Percentiles rank a stretch among this genome's conserved stretches.
phyloP scores from a whole-genome alignment of 1,140 invertebrate species.

The Riptortus pedestris region DNA sequence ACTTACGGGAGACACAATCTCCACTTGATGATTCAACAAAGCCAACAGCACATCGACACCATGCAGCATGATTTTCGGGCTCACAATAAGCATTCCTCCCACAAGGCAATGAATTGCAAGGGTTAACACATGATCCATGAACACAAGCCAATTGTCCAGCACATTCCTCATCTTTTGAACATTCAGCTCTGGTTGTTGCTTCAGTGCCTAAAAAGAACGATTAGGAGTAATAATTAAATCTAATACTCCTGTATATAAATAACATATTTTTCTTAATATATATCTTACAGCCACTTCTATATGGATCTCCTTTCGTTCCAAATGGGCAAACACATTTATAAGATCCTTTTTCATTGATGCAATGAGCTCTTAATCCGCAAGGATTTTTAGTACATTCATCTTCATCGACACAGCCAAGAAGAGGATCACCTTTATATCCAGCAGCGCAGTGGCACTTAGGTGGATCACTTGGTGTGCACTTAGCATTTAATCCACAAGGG shows the following conservation, averaged over 20 bases:
- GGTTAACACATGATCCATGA: constrained; percentile 65
- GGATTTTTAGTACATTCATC: constrained; percentile 70
- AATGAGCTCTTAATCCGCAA: constrained; percentile 62
- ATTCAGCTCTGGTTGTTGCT: constrained; percentile 41
- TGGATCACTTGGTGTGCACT: constrained; percentile 79
- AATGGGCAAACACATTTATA: constrained; percentile 74
- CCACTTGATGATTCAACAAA: constrained; percentile 62
- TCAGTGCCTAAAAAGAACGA: constrained; percentile 21
- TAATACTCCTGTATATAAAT: background rate
- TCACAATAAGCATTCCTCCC: constrained; percentile 77
- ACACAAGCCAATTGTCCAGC: constrained; percentile 66
- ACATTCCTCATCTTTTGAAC: constrained; percentile 62
- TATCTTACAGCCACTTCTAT: constrained; percentile 61
- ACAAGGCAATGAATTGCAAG: constrained; percentile 65
- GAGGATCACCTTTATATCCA: constrained; percentile 73
- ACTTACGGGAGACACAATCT: constrained; percentile 64
- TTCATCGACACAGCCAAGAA: constrained; percentile 64
- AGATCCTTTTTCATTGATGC: constrained; percentile 72
- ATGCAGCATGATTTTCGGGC: constrained; percentile 74
- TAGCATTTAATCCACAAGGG: constrained; percentile 82
- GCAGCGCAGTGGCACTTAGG: constrained; percentile 75
- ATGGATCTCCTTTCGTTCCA: constrained; percentile 71
- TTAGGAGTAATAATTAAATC: background rate
- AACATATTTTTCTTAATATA: background rate
- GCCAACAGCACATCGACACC: constrained; percentile 75